These are phyloP conservation scores for Poecilia gillii DNA, from an alignment of 2,797 vertebrate species.

Conservation along the genomic window DNA sequence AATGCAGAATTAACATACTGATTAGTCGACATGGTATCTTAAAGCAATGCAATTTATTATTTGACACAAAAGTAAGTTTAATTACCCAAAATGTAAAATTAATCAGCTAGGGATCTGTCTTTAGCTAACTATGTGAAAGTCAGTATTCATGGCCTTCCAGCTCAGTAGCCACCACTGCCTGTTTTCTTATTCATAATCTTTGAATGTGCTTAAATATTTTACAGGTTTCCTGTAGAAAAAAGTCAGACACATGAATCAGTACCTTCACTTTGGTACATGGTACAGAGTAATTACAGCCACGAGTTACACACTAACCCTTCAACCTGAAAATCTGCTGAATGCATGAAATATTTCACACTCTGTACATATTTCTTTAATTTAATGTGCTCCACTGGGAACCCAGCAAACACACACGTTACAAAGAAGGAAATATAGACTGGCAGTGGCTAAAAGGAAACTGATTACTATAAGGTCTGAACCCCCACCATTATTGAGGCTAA, in stretches of 20 bases:
- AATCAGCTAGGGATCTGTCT: conserved; percentile 1
- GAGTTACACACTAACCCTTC: conserved; percentile 53
- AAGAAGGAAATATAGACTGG: conserved; percentile 7
- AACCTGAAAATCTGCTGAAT: conserved; percentile 62
- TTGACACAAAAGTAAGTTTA: background rate
- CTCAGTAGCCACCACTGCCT: conserved; percentile 2
- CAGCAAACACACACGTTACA: conserved; percentile 2
- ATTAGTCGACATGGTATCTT: background rate
- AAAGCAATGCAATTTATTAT: background rate
- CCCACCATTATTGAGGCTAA: conserved; percentile 45
- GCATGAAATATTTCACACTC: conserved; percentile 37
- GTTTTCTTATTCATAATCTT: conserved; percentile 52
- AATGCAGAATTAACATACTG: background rate
- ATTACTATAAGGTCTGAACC: conserved; percentile 62
- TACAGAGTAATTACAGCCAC: conserved; percentile 58
- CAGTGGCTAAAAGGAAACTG: conserved; percentile 52
- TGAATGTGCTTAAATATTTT: conserved; percentile 52
- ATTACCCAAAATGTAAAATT: conserved; percentile 1
- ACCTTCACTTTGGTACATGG: conserved; percentile 41
- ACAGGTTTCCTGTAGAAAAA: conserved; percentile 47
- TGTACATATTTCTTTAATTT: conserved; percentile 26
- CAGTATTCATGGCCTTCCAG: conserved; percentile 28
- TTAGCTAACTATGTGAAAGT: conserved; percentile 7
- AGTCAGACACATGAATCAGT: conserved; percentile 55
- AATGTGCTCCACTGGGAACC: conserved; percentile 34